Conservation (phyloP, 2,888 invertebrate species). For the Pedicia rivosa region DNA sequence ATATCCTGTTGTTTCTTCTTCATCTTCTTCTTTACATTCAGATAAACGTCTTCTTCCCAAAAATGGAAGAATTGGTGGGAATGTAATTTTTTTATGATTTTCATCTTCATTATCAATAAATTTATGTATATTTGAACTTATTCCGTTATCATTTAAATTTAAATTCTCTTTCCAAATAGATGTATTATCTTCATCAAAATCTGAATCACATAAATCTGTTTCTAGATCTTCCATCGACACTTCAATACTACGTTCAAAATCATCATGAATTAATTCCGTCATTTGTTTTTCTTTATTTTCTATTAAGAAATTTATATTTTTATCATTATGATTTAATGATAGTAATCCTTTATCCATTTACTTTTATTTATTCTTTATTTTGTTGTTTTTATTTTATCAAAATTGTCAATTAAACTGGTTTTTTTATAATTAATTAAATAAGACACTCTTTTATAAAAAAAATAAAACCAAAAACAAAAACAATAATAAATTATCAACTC, state of each 20-base stretch:
- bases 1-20: constrained; percentile 43
- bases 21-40: constrained; percentile 72
- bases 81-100: background rate
- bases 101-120: background rate
- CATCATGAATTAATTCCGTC: constrained; percentile 12
- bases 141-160: background rate
- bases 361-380: background rate
- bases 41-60: constrained; percentile 51
- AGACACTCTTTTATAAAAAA: too few relatives aligned
- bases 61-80: constrained; percentile 21
- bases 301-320: background rate
- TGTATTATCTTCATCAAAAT: background rate
- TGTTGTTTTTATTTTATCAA: constrained; percentile 2
- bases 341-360: background rate
- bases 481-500: too few relatives aligned
- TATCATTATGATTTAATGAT: constrained; percentile 1
- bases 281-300: constrained; percentile 6
- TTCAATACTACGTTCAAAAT: constrained; percentile 26
- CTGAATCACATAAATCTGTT: constrained; percentile 8
- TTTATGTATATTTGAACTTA: background rate
- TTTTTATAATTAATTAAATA: too few relatives aligned
- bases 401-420: background rate
- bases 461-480: too few relatives aligned
- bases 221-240: constrained; percentile 29
- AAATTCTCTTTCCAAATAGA: background rate